A percentile compares a stretch with the other conserved stretches of the same genome.
These are phyloP conservation scores for Pterostichus madidus DNA, from an alignment of 2,888 invertebrate species.

Conservation along the genomic window DNA sequence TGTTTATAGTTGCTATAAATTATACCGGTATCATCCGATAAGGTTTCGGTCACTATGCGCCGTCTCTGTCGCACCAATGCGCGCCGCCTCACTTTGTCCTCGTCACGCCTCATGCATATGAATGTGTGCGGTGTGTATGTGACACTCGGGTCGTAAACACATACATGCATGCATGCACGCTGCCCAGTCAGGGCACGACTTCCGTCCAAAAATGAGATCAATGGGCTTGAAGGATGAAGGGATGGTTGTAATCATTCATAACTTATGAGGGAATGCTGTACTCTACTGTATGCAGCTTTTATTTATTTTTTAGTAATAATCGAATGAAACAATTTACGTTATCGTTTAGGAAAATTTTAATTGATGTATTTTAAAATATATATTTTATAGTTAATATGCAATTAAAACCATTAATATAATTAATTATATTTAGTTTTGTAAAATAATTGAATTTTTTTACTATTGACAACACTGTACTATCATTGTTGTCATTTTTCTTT, in stretches of 20 bases:
- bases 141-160: neutral
- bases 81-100: neutral
- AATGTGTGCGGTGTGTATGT: neutral
- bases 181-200: neutral
- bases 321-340: no score
- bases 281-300: no score
- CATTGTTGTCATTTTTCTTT: no score
- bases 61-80: neutral
- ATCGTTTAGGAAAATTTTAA: no score
- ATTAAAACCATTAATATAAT: no score
- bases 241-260: neutral
- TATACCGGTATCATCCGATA: constrained; percentile 12
- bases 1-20: constrained; percentile 45
- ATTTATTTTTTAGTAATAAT: no score
- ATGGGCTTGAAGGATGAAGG: neutral
- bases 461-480: no score
- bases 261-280: no score
- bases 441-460: no score
- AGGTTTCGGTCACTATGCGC: neutral
- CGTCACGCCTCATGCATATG: neutral
- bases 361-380: no score
- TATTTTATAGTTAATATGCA: no score
- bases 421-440: no score
- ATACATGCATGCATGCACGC: neutral
- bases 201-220: constrained; percentile 2